A percentile compares a stretch with the other conserved stretches of the same genome.
phyloP scores from a whole-genome alignment of 2,888 invertebrate genomes.

The Saturnia pavonia region DNA sequence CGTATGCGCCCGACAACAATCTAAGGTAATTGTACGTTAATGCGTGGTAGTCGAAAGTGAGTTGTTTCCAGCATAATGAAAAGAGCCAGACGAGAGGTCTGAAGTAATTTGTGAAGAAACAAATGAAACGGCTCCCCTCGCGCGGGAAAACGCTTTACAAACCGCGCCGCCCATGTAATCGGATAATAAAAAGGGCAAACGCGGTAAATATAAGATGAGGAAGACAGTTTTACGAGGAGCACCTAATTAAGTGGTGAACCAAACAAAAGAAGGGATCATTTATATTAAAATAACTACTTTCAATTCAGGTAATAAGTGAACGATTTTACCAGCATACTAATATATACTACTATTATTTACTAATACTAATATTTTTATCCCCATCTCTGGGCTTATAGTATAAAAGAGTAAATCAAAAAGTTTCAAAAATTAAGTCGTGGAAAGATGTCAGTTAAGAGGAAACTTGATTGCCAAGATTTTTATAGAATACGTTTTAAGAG shows the following conservation, averaged over 20 bases:
- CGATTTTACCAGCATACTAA: neutral
- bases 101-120: slow-evolving; percentile 79
- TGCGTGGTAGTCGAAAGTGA: slow-evolving; percentile 47
- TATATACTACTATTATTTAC: too few relatives aligned
- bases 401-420: neutral
- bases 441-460: neutral
- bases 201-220: slow-evolving; percentile 83
- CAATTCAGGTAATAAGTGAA: slow-evolving; percentile 4
- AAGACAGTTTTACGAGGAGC: slow-evolving; percentile 82
- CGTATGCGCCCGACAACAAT: slow-evolving; percentile 61
- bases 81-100: slow-evolving; percentile 57
- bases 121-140: slow-evolving; percentile 81
- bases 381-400: neutral
- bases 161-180: slow-evolving; percentile 80
- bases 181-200: slow-evolving; percentile 82
- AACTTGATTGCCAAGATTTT: too few relatives aligned
- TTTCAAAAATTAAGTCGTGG: neutral
- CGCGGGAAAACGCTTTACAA: slow-evolving; percentile 74
- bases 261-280: slow-evolving; percentile 75
- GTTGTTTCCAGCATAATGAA: slow-evolving; percentile 42
- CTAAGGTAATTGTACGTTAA: slow-evolving; percentile 67
- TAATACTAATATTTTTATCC: too few relatives aligned
- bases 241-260: slow-evolving; percentile 81
- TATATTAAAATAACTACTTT: slow-evolving; percentile 57
- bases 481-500: too few relatives aligned